Evolutionary conservation across 2,113 vertebrate species (phyloP), one percentile per base, ranked within the genome.

Genomic region (Leuciscus idus): DNA sequence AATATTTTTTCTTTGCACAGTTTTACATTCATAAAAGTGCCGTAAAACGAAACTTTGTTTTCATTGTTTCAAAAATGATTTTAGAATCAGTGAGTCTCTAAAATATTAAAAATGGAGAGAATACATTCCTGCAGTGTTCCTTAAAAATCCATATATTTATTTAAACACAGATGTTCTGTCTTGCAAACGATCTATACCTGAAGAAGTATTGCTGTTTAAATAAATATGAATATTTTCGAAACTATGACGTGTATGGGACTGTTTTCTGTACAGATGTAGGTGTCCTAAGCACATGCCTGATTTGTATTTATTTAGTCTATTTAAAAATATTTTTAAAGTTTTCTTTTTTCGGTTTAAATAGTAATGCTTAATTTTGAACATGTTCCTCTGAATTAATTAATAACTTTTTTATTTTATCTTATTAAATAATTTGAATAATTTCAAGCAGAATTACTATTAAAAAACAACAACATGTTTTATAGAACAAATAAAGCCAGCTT

Each of bases 31-130:
- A 43, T 72, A 23, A 74, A 48, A 48, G 23, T 46, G 36, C 1
- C 0, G 6, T 48, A 15, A 74, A 46, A 48, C 0, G 2, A n/a
- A 26, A 48, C 39, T 48, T n/a, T 26, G 72, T 46, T 48, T 74
- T 48, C 72, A 74, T 8, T n/a, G 72, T 48, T 74, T 74, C 72
- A 74, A 73, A 73, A 10, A 43, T 46, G 11, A 43, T 48, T 74
- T 48, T 26, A 48, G 43, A 48, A 74, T 48, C 7, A 74, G 4
- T 4, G 19, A 4, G 33, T 23, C 11, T 48, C 39, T 75, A 50
- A 75, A 75, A 28, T 75, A 74, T 26, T 2, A 43, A 48, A 26
- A 74, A 46, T 26, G 23, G 21, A 74, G 4, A 48, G 23, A 74
- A 48, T 46, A 48, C 2, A 46, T 46, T 74, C 2, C 70, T n/a